Evolutionary conservation across 2,113 vertebrate species (phyloP).

Genomic region (Cricetomys ansorgei): DNA sequence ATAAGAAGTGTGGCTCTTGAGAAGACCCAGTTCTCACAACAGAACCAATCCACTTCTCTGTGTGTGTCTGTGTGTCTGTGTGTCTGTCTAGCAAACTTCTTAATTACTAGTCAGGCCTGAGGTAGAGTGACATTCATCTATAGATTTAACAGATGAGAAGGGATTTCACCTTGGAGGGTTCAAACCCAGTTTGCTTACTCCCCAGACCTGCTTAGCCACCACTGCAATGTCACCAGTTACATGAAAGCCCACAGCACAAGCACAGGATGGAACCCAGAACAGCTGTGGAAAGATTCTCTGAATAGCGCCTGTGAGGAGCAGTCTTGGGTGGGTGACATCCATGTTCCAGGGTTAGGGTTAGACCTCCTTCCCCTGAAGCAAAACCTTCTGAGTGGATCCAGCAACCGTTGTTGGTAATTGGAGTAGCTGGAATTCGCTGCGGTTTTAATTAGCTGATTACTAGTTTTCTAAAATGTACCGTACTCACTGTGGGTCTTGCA

Average conservation of each 20-base stretch:
- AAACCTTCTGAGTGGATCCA: constrained; percentile 78
- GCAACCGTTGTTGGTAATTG: constrained; percentile 82
- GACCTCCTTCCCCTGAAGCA: constrained; percentile 41
- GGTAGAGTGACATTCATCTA: accelerated
- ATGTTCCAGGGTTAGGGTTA: neutral
- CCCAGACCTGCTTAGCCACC: neutral
- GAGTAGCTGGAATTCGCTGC: constrained; percentile 82
- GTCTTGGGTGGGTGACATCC: neutral
- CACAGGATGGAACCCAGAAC: accelerated
- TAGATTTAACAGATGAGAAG: neutral
- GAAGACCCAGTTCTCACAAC: neutral
- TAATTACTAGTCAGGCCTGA: accelerated
- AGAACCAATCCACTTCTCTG: neutral
- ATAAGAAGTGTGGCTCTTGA: neutral
- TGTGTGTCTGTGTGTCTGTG: neutral
- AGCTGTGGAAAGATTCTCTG: accelerated
- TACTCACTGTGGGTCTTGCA: constrained; percentile 84
- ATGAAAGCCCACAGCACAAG: accelerated
- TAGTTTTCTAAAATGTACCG: constrained; percentile 86
- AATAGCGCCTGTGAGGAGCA: accelerated
- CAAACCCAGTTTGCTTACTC: neutral
- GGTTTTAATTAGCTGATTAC: constrained; percentile 89
- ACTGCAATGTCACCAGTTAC: accelerated
- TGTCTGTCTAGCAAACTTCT: neutral
- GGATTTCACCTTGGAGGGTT: neutral